Evolutionary conservation across 2,888 invertebrate species (phyloP).

Genomic region (Brachypterus glaber): DNA sequence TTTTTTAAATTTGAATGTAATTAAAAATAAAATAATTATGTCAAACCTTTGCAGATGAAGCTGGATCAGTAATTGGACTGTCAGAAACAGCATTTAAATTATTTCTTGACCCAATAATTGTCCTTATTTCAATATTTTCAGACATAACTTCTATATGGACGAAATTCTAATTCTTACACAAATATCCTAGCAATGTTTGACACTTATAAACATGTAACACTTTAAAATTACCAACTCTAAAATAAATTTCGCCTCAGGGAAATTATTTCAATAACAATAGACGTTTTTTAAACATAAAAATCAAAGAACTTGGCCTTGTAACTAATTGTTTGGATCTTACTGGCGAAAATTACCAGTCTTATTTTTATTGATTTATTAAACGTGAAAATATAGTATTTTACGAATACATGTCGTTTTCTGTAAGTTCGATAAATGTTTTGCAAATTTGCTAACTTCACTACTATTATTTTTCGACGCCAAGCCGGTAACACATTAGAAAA

Average conservation of each 20-base stretch:
- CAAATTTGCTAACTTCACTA: neutral
- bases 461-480: too few species aligned
- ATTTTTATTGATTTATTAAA: slow-evolving; percentile 3
- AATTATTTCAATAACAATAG: neutral
- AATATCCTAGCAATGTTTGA: too few species aligned
- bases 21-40: too few species aligned
- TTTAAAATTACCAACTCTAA: slow-evolving; percentile 1
- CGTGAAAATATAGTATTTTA: neutral
- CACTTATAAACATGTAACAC: too few species aligned
- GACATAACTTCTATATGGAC: slow-evolving; percentile 31
- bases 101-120: slow-evolving; percentile 39
- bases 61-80: slow-evolving; percentile 69
- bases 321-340: neutral
- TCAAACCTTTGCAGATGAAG: slow-evolving; percentile 51
- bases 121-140: slow-evolving; percentile 38
- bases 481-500: too few species aligned
- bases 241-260: neutral
- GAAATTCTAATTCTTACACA: too few species aligned
- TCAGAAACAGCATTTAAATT: slow-evolving; percentile 52
- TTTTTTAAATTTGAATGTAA: too few species aligned
- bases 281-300: neutral
- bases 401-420: slow-evolving; percentile 3
- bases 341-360: neutral
- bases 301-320: neutral
- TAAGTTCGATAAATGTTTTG: neutral